phyloP scores from a whole-genome alignment of 1,140 invertebrate genomes.

The Trachelipus rathkii region DNA sequence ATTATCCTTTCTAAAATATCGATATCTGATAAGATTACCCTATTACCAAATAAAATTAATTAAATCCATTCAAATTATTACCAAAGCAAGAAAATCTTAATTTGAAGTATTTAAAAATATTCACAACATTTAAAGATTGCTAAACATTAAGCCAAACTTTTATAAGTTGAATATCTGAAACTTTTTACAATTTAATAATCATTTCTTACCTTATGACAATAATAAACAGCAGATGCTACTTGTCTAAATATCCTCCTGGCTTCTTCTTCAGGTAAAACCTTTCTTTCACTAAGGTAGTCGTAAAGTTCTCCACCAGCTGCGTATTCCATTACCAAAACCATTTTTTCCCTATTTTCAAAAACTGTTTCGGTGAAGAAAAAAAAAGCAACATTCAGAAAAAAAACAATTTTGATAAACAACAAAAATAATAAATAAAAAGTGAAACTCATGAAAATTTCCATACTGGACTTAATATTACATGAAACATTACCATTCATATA shows the following conservation, averaged over 20 bases:
- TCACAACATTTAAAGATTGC: background rate
- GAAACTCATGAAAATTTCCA: too few species aligned
- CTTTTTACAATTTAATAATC: too few species aligned
- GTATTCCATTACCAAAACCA: slow-evolving; percentile 99
- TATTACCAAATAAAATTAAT: too few species aligned
- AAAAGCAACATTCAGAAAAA: slow-evolving; percentile 49
- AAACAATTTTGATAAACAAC: slow-evolving; percentile 23
- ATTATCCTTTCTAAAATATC: too few species aligned
- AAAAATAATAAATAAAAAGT: slow-evolving; percentile 1
- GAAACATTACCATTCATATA: too few species aligned
- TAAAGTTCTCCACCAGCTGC: slow-evolving; percentile 97
- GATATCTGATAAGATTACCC: too few species aligned
- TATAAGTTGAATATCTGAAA: too few species aligned
- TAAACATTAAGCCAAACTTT: too few species aligned
- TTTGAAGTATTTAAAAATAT: background rate
- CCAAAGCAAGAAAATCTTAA: too few species aligned
- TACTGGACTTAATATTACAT: too few species aligned
- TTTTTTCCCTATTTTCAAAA: slow-evolving; percentile 97
- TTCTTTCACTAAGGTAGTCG: slow-evolving; percentile 91
- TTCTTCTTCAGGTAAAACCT: slow-evolving; percentile 84
- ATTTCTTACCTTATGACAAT: slow-evolving; percentile 82
- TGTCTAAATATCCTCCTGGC: slow-evolving; percentile 94
- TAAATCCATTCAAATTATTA: too few species aligned
- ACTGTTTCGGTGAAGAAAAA: slow-evolving; percentile 58
- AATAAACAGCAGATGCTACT: slow-evolving; percentile 94